Evolutionary conservation across 2,888 invertebrate species (phyloP).

Genomic region (Dascillus cervinus): DNA sequence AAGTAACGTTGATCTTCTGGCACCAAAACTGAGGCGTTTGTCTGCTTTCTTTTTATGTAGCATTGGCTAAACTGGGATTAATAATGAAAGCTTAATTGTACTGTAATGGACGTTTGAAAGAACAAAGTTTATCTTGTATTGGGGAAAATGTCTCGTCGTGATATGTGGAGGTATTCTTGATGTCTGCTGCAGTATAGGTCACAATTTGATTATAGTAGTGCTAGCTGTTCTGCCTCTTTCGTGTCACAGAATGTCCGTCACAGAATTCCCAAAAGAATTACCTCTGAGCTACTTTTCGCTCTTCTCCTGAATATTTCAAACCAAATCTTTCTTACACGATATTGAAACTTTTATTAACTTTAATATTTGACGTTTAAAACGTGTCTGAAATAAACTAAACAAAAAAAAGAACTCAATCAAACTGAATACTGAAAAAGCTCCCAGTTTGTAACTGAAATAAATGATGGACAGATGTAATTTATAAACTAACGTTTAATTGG

Average conservation of each 20-base stretch:
- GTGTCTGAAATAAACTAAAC: neutral
- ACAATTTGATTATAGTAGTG: slow-evolving; percentile 17
- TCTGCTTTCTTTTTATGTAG: no score
- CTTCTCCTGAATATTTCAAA: slow-evolving; percentile 15
- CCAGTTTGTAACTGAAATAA: no score
- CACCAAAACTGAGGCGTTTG: no score
- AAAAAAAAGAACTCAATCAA: neutral
- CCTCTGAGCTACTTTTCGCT: slow-evolving; percentile 13
- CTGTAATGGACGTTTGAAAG: no score
- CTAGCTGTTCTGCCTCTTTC: slow-evolving; percentile 13
- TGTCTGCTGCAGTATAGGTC: slow-evolving; percentile 16
- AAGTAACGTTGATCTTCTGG: no score
- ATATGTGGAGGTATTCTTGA: no score
- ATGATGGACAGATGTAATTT: no score
- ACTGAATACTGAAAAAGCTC: neutral
- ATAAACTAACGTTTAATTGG: no score
- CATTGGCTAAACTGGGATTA: no score
- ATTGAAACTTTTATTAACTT: slow-evolving; percentile 2
- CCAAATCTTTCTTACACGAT: slow-evolving; percentile 10
- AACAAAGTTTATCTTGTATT: no score
- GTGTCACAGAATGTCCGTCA: slow-evolving; percentile 11
- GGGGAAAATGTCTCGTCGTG: no score
- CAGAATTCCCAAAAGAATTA: slow-evolving; percentile 11
- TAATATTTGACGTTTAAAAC: neutral
- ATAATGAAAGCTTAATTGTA: no score